Percentiles rank a stretch among this genome's conserved stretches.
Conservation (phyloP, 1,140 invertebrate species). For the Zophobas atratus region DNA sequence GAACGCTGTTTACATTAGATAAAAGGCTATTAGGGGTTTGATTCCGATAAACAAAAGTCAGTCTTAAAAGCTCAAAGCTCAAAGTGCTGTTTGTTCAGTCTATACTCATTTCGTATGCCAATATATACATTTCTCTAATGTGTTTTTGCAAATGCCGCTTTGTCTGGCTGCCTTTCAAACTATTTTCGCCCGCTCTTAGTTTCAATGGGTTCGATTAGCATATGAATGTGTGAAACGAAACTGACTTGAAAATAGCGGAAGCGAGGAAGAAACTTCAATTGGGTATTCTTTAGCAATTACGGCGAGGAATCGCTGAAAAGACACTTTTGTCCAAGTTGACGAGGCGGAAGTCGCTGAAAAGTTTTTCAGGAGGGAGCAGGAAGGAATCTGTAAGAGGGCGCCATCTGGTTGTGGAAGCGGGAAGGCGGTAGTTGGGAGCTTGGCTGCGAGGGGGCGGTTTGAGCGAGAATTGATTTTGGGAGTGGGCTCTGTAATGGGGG, state of each 20-base stretch:
- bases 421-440: not conserved
- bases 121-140: constrained; percentile 46
- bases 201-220: constrained; percentile 31
- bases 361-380: not conserved
- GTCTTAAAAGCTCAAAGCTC: constrained; percentile 52
- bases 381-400: not conserved
- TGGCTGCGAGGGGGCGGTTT: too few species aligned
- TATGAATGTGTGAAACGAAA: constrained; percentile 36
- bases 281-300: constrained; percentile 36
- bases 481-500: not conserved
- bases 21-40: constrained; percentile 54
- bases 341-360: too few species aligned
- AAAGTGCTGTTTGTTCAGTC: constrained; percentile 28
- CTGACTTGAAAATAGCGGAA: not conserved
- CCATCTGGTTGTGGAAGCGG: too few species aligned
- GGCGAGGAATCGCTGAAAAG: not conserved
- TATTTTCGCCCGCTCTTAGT: not conserved
- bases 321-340: not conserved
- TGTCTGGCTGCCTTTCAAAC: not conserved
- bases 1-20: constrained; percentile 50
- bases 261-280: constrained; percentile 20
- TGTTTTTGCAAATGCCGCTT: constrained; percentile 38
- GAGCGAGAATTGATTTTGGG: too few species aligned
- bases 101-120: constrained; percentile 29
- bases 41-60: constrained; percentile 55